phyloP scores from a whole-genome alignment of 2,797 vertebrate species.

The Propithecus perrieri region DNA sequence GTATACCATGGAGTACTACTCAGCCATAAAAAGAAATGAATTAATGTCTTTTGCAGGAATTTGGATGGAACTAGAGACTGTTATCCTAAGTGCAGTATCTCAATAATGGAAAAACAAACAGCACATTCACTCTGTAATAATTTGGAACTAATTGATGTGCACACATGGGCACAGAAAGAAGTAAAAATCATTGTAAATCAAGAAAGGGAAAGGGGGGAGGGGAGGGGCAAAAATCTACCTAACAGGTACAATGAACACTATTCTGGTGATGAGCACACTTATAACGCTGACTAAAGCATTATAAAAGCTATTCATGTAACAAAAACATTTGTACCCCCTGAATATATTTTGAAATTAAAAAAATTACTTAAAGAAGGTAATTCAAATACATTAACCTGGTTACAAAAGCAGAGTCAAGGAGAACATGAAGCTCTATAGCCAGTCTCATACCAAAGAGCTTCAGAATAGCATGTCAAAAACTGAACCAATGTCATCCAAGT shows the following conservation, averaged over 20 bases:
- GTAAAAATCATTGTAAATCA: neutral
- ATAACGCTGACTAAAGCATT: neutral
- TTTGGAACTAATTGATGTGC: neutral
- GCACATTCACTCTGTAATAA: neutral
- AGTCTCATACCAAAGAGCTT: neutral
- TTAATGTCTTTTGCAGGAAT: neutral
- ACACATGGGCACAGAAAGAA: neutral
- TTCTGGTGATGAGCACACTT: neutral
- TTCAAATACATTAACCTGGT: neutral
- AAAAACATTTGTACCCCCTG: neutral
- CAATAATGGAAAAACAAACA: neutral
- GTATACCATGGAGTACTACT: neutral
- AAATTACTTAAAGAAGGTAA: neutral
- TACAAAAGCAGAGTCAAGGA: neutral
- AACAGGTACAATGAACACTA: neutral
- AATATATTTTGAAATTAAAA: neutral
- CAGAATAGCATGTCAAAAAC: conserved; percentile 4
- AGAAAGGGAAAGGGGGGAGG: neutral
- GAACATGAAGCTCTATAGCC: neutral
- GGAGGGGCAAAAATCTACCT: neutral
- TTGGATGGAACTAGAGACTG: neutral
- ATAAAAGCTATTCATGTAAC: neutral
- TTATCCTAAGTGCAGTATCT: neutral
- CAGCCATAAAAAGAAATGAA: neutral
- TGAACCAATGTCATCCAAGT: neutral